Evolutionary conservation across 92 coral and sea anemone genomes (phyloP).

Genomic region (Pocillopora meandrina): DNA sequence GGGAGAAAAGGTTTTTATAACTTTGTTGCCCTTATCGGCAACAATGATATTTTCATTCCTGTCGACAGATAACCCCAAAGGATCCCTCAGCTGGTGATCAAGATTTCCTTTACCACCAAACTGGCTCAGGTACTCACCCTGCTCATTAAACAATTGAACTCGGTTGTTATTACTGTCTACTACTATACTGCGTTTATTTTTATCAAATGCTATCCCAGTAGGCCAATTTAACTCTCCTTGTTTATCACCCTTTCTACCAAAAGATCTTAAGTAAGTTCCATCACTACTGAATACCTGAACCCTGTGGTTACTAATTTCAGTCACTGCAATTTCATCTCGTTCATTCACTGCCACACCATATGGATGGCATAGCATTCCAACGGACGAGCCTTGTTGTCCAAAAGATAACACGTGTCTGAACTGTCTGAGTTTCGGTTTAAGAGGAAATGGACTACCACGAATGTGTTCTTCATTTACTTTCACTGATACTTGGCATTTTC

Average conservation of each 20-base stretch:
- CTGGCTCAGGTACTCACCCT: conserved; percentile 9
- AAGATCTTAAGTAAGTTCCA: conserved; percentile 4
- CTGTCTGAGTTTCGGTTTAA: not conserved
- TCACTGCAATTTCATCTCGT: conserved; percentile 19
- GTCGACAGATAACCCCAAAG: conserved; percentile 43
- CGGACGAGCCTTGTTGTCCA: conserved; percentile 14
- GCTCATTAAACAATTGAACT: conserved; percentile 9
- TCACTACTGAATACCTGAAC: conserved; percentile 8
- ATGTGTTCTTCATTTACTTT: not conserved
- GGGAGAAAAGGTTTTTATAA: conserved; percentile 35
- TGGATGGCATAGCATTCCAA: not conserved
- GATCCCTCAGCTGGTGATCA: conserved; percentile 10
- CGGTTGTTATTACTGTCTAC: conserved; percentile 5
- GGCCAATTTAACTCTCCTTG: conserved; percentile 13
- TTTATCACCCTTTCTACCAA: not conserved
- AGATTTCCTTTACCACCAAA: conserved; percentile 26
- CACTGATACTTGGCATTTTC: not conserved
- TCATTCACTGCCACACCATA: conserved; percentile 27
- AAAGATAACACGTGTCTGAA: conserved; percentile 9
- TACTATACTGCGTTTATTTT: not conserved
- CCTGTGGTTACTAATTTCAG: conserved; percentile 10
- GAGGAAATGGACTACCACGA: conserved; percentile 15
- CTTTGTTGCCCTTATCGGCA: conserved; percentile 36
- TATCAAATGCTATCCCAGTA: not conserved
- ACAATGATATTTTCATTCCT: conserved; percentile 30